Percentiles rank a stretch among this genome's conserved stretches.
Evolutionary conservation across 2,888 invertebrate species (phyloP).

Genomic region (Amiota mariae): DNA sequence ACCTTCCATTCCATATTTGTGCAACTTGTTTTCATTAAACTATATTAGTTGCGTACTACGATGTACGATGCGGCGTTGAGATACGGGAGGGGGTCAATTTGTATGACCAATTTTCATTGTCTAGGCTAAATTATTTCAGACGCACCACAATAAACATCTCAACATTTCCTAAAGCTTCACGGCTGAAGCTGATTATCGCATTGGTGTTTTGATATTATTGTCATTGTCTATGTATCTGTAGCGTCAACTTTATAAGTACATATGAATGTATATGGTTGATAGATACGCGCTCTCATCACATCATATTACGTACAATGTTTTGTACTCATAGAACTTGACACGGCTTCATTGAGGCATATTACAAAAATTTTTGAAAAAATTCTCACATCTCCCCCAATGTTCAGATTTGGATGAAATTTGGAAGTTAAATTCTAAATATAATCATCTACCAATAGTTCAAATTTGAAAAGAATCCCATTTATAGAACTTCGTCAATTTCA

Average conservation of each 20-base stretch:
- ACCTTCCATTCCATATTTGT: not conserved
- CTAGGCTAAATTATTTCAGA: not conserved
- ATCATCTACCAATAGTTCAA: constrained; percentile 32
- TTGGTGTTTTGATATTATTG: not conserved
- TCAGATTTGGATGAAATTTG: constrained; percentile 48
- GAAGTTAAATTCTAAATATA: not conserved
- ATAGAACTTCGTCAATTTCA: constrained; percentile 39
- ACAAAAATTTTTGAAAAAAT: constrained; percentile 59
- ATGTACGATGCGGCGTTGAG: too few species aligned
- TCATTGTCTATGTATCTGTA: not conserved
- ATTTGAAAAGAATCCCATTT: constrained; percentile 31
- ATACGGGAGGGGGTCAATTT: too few species aligned
- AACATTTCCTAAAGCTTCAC: constrained; percentile 21
- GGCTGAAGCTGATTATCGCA: constrained; percentile 41
- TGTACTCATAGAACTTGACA: constrained; percentile 22
- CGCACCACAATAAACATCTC: not conserved
- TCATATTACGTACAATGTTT: constrained; percentile 21
- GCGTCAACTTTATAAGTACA: too few species aligned
- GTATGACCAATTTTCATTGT: not conserved
- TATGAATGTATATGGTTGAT: too few species aligned
- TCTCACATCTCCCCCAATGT: constrained; percentile 39
- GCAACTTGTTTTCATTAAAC: not conserved
- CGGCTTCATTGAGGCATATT: constrained; percentile 37
- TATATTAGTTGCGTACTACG: too few species aligned
- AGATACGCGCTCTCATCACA: constrained; percentile 13